Base-by-base conservation (phyloP, 1,140 invertebrate species). In the Saccostrea glomerata region DNA sequence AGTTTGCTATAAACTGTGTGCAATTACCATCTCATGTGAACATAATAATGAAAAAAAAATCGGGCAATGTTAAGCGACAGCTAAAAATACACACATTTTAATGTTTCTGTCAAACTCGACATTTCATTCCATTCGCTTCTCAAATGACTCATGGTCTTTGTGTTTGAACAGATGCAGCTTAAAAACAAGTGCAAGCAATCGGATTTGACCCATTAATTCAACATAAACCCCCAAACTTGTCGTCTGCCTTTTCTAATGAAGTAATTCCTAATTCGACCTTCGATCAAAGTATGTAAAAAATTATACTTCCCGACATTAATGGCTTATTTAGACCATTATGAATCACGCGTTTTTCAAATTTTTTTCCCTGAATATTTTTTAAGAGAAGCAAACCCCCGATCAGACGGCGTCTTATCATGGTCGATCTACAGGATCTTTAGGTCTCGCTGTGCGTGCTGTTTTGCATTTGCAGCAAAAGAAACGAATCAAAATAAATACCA, bases 271-370 rank as follows among this genome's bases (percentile, higher is more conserved):
- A 77, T 77, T 30, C 25, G 23, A 25, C 30, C 11, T 36, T 77
- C 25, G 23, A 30, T 77, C 70, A 77, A 77, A 77, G 30, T 15
- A 25, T 77, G 15, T 30, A 5, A 77, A 77, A 77, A 25, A 77
- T 77, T 30, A 15, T 77, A 15, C 11, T 30, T 25, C 70, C 58
- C 25, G 70, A 77, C 70, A 77, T 77, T 77, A 12, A 77, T 36
- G 25, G 47, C 13, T 36, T 30, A 36, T 77, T 77, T 25, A 77
- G 25, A 11, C 25, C 70, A 25, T 25, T 77, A 77, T 77, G 70
- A 77, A 77, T 77, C 70, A 77, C 70, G 70, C 70, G 70, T 77
- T 77, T 77, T 77, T 77, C 70, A 77, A 77, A 77, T 77, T 77
- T 77, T 77, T 77, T 77, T 77, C 36, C 13, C 70, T 4, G 7